Evolutionary conservation across 2,797 vertebrate species (phyloP), one percentile per base, ranked within the genome.

Genomic region (Sternotherus odoratus): DNA sequence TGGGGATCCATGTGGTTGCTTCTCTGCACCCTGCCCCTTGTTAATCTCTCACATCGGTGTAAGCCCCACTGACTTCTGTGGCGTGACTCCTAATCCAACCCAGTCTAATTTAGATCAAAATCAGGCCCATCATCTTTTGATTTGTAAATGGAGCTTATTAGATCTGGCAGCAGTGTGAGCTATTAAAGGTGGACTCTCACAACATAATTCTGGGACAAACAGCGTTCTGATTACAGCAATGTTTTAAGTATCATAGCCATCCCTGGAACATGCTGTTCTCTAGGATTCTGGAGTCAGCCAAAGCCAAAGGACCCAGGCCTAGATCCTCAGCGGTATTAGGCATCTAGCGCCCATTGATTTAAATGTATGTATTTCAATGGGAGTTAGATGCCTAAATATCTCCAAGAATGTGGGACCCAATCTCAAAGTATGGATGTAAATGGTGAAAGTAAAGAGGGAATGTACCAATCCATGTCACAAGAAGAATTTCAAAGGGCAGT

Each of bases 401-500:
- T 69, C 36, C 36, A 23, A 39, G 66, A 69, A 39, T 69, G 66
- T 36, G 36, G 66, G 5, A 36, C n/a, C n/a, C 66, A 69, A 39
- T 36, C 36, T 69, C 21, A 69, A 23, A 69, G 51, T 50, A 83
- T 50, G 51, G n/a, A n/a, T 30, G 2, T 8, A 51, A n/a, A 19
- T 24, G 23, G 60, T 79, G 46, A 48, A 48, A 51, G 43, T 43
- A 48, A 79, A 83, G 23, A 3, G 24, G 19, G 51, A 53, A 48
- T 43, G 33, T 60, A 46, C 60, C 17, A 16, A 49, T 77, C 93
- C 60, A 30, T 72, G 85, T 57, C 87, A 57, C 23, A 81, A 56
- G 79, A 93, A 69, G 51, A 80, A 82, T 77, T 36, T 57, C 89
- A 91, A 88, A 43, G 77, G 84, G 83, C 30, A 87, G 84, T 86